Percentiles rank a stretch among this genome's conserved stretches.
phyloP scores from a whole-genome alignment of 2,113 vertebrate species.

The Daboia siamensis region DNA sequence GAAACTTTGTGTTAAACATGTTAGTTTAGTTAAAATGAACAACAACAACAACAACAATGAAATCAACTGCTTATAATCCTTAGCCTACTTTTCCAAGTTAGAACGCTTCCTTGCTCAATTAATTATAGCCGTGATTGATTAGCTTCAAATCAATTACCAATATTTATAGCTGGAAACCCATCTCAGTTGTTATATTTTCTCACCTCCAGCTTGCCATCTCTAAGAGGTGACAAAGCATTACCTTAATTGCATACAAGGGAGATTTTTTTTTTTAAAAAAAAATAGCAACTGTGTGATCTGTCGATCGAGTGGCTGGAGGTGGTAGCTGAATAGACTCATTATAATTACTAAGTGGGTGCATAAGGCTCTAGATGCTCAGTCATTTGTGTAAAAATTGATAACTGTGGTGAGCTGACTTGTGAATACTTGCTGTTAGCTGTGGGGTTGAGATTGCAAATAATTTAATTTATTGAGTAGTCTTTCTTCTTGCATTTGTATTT shows the following conservation, averaged over 20 bases:
- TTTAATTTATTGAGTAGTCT: slow-evolving; percentile 28
- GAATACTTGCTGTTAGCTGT: not conserved
- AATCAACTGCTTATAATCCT: not conserved
- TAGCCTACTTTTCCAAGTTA: not conserved
- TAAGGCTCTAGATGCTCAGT: accelerated
- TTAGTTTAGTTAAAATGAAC: too few species aligned
- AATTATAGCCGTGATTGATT: not conserved
- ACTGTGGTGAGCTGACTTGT: slow-evolving; percentile 13
- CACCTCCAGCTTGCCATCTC: not conserved
- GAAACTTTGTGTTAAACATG: too few species aligned
- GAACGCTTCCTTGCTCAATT: not conserved
- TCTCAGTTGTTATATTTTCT: too few species aligned
- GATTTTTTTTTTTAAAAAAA: not conserved
- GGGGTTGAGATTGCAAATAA: slow-evolving; percentile 18
- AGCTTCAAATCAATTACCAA: not conserved
- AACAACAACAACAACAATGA: too few species aligned
- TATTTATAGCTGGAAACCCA: not conserved
- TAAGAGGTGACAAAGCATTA: not conserved
- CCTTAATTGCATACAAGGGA: not conserved
- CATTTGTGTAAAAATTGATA: not conserved
- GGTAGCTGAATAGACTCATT: not conserved
- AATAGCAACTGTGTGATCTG: not conserved
- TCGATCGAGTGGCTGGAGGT: not conserved
- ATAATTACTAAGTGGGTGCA: not conserved
- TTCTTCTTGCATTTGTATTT: not conserved